Evolutionary conservation across 2,113 vertebrate species (phyloP), one percentile per base, ranked within the genome.

Genomic region (Notechis scutatus): DNA sequence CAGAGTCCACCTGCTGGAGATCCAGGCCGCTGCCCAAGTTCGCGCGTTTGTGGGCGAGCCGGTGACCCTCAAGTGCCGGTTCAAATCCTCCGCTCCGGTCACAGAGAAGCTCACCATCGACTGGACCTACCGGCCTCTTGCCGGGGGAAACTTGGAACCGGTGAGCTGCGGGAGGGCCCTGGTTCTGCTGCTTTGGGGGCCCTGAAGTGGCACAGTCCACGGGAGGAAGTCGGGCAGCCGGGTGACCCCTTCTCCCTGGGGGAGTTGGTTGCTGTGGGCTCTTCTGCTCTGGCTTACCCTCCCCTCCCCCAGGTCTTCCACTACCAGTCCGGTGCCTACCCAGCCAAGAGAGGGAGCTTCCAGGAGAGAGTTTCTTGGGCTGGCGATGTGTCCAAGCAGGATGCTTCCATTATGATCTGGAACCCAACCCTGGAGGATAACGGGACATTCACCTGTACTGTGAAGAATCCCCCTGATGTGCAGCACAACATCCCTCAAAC

Each of bases 391-490:
- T 97, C 97, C 1, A 94, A 89, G 0, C 98, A 98, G 0, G 99
- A 99, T 0, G 98, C 98, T 0, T 98, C 99, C 59, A 98, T 99
- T 50, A 95, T 94, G 1, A 97, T 99, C 92, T 92, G 96, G 86
- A 99, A 96, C 64, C 97, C 98, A 0, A 97, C 39, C 0, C 81
- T 97, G 42, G 97, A 94, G 0, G 99, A 99, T 95, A 99, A 99
- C 0, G 99, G 99, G 59, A 99, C 99, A 0, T 99, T 98, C 96
- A 98, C 97, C 56, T 99, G 99, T 96, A 96, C 97, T 0, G 99
- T 99, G 94, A 98, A 98, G 95, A 99, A 99, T 89, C 99, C 99
- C 26, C 99, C 99, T 0, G 99, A 99, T 0, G 98, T 99, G 88
- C 98, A 99, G 56, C 99, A 99, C 20, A 97, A 96, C n/a, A 98